Evolutionary conservation across 2,113 vertebrate genomes (phyloP), one percentile per base, ranked within the genome.

Genomic region (Chaenocephalus aceratus): DNA sequence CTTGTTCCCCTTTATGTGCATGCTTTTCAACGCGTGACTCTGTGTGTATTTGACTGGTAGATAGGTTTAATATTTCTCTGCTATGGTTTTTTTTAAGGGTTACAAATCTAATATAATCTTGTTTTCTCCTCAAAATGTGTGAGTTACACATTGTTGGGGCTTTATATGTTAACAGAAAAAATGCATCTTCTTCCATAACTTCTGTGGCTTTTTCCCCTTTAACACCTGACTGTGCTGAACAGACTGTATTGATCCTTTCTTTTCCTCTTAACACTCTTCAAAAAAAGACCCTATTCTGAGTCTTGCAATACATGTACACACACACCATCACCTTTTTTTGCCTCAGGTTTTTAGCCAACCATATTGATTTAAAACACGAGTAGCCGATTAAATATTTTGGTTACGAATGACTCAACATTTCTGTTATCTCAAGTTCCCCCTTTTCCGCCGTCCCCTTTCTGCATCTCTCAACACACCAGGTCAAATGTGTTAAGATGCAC

Each of bases 221-320:
- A 85, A 91, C 85, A 84, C 77, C 65, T 79, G 59, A 82, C 75
- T 86, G 75, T 82, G 70, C 85, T 88, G 26, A 68, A 13, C 45
- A 79, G 21, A 73, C 75, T 86, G 36, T 72, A 88, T 85, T 45
- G 36, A 81, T 84, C 74, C 54, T 62, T 75, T 51, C 68, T 18
- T 86, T 64, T 69, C 68, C 58, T 52, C 21, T 52, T 85, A 82
- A 83, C 66, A 45, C 62, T 52, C 45, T 59, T 34, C 41, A 60
- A 69, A 51, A 69, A 51, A 80, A 76, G 88, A 89, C 81, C 92
- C 88, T 90, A 91, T 92, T 94, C 91, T 87, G 92, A 93, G 77
- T 1, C 86, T 78, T 66, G 7, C 54, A 7, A 60, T 45, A 72
- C 59, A 54, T 6, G 9, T 15, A 44, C 26, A 49, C 58, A 60